phyloP scores from a whole-genome alignment of 1,140 invertebrate species.

The Lethrus apterus region DNA sequence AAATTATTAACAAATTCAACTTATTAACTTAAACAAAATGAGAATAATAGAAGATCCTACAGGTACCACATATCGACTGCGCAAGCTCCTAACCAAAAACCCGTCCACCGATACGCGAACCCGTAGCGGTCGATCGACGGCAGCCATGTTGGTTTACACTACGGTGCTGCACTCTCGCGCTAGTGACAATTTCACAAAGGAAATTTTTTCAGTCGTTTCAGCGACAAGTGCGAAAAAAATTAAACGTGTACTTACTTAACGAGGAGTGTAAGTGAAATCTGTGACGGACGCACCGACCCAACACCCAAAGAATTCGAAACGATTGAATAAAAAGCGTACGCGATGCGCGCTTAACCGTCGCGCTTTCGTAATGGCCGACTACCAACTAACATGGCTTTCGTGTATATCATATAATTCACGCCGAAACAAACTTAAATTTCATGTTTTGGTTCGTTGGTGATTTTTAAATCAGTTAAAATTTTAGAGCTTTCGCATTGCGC shows the following conservation, averaged over 20 bases:
- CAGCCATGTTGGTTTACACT: conserved; percentile 35
- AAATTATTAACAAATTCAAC: too few relatives aligned
- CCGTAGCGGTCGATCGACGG: conserved; percentile 18
- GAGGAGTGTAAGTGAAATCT: not conserved
- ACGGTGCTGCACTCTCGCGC: conserved; percentile 29
- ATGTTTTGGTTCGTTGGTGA: not conserved
- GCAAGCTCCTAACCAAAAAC: too few relatives aligned
- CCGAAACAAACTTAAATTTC: not conserved
- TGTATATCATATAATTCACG: not conserved
- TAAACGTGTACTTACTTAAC: conserved; percentile 4
- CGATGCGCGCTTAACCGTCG: conserved; percentile 1
- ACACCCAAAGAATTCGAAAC: not conserved
- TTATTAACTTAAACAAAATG: too few relatives aligned
- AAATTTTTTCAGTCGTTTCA: conserved; percentile 3
- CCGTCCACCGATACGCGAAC: too few relatives aligned
- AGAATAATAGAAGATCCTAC: too few relatives aligned
- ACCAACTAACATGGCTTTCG: conserved; percentile 5
- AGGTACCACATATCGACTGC: too few relatives aligned
- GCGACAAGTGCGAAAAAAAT: conserved; percentile 3
- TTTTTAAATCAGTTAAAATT: conserved; percentile 7
- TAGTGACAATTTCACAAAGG: conserved; percentile 1
- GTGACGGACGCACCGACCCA: too few relatives aligned
- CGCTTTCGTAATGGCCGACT: conserved; percentile 6
- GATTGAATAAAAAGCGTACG: not conserved
- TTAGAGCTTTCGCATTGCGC: not conserved